A percentile compares a stretch with the other conserved stretches of the same genome.
phyloP scores from a whole-genome alignment of 2,113 vertebrate genomes.

The Ochotona princeps region DNA sequence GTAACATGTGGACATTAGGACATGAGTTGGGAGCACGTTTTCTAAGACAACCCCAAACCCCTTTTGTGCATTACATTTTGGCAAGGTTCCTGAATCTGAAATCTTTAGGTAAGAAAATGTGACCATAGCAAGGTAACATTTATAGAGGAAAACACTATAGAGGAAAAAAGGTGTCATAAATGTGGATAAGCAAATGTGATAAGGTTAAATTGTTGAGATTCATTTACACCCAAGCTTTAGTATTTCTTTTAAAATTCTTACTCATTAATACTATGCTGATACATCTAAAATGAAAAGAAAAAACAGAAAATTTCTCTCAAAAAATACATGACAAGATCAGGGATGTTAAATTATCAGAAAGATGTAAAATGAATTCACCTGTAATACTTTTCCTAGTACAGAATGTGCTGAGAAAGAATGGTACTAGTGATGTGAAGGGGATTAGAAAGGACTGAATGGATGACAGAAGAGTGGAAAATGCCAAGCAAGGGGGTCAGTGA shows the following conservation, averaged over 20 bases:
- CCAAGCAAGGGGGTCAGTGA: neutral
- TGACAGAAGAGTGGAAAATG: neutral
- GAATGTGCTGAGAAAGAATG: neutral
- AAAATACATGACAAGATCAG: neutral
- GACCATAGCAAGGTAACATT: neutral
- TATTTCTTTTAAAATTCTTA: constrained; percentile 28
- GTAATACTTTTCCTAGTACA: neutral
- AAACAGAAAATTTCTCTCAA: neutral
- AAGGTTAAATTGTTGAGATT: neutral
- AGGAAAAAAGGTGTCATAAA: constrained; percentile 3
- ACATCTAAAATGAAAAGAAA: constrained; percentile 49
- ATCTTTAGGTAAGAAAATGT: neutral
- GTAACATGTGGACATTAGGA: rapidly evolving
- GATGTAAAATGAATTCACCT: neutral
- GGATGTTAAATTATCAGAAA: constrained; percentile 11
- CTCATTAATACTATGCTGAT: constrained; percentile 7
- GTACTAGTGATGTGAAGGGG: neutral
- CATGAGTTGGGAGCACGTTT: neutral
- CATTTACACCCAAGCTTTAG: neutral
- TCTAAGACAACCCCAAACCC: neutral
- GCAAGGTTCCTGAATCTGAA: neutral
- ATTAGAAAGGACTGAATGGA: neutral
- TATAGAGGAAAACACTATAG: neutral
- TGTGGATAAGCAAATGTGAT: constrained; percentile 26
- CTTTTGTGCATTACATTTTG: neutral